Percentiles rank a stretch among this genome's conserved stretches.
phyloP scores from a whole-genome alignment of 2,113 vertebrate species.

The Sander vitreus region DNA sequence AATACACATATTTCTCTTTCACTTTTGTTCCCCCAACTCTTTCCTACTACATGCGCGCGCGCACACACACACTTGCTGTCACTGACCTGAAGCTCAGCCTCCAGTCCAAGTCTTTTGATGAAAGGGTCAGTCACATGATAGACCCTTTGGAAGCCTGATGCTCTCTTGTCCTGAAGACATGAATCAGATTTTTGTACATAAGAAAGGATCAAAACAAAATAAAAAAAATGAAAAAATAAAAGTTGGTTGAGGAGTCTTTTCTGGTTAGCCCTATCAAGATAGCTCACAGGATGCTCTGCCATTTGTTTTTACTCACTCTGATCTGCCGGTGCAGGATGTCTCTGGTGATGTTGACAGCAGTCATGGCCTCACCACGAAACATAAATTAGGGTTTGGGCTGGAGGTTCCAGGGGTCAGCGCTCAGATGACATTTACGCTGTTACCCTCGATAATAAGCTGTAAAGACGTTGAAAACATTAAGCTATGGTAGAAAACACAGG shows the following conservation, averaged over 20 bases:
- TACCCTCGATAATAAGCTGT: constrained; percentile 28
- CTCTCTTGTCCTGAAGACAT: constrained; percentile 88
- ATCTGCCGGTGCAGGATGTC: constrained; percentile 94
- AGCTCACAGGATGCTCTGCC: background rate
- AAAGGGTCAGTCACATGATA: constrained; percentile 97
- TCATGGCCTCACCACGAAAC: constrained; percentile 88
- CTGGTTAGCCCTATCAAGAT: background rate
- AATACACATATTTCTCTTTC: background rate
- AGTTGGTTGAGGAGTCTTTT: background rate
- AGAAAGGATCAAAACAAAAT: background rate
- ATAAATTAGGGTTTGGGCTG: constrained; percentile 71
- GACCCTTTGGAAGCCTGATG: constrained; percentile 90
- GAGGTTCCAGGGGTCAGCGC: constrained; percentile 74
- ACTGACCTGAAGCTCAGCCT: constrained; percentile 92
- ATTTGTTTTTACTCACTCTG: constrained; percentile 72
- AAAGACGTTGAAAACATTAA: constrained; percentile 11
- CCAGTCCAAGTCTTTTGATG: constrained; percentile 95
- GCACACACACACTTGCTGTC: background rate
- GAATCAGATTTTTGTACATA: constrained; percentile 11
- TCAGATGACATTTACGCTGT: constrained; percentile 85
- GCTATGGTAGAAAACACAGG: background rate
- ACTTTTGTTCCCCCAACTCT: background rate
- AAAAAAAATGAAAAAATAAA: background rate
- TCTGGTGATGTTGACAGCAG: constrained; percentile 92
- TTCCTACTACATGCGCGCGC: background rate